These are phyloP conservation scores for Agrilus biguttatus DNA, from an alignment of 2,888 invertebrate species.

Conservation along the genomic window DNA sequence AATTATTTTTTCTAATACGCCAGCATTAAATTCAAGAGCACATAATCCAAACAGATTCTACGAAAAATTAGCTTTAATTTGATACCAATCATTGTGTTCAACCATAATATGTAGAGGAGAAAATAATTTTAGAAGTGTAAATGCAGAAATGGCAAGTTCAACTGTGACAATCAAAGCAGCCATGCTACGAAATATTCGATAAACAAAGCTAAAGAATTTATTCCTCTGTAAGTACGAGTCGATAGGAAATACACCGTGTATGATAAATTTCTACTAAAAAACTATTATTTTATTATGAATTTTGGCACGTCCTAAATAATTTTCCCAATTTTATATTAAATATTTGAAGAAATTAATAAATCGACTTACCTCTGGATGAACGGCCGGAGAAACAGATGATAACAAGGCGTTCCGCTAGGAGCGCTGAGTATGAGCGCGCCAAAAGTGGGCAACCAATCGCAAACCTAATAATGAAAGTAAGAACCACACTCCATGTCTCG, in stretches of 20 bases:
- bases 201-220: slow-evolving; percentile 22
- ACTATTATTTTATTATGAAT: slow-evolving; percentile 26
- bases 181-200: slow-evolving; percentile 25
- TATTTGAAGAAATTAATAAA: slow-evolving; percentile 21
- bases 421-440: slow-evolving; percentile 25
- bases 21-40: slow-evolving; percentile 9
- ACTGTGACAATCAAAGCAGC: slow-evolving; percentile 22
- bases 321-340: slow-evolving; percentile 26
- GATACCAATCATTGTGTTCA: slow-evolving; percentile 8
- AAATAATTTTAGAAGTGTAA: slow-evolving; percentile 26
- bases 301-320: slow-evolving; percentile 20
- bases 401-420: slow-evolving; percentile 25
- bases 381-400: slow-evolving; percentile 12
- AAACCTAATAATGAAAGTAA: slow-evolving; percentile 11
- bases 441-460: slow-evolving; percentile 25
- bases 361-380: slow-evolving; percentile 22
- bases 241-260: slow-evolving; percentile 13
- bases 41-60: slow-evolving; percentile 9
- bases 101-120: slow-evolving; percentile 10
- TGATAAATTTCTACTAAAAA: slow-evolving; percentile 27
- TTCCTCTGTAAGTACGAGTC: slow-evolving; percentile 18
- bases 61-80: slow-evolving; percentile 23
- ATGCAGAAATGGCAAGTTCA: slow-evolving; percentile 13
- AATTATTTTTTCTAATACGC: slow-evolving; percentile 24
- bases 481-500: slow-evolving; percentile 15